Conservation (phyloP, 2,113 vertebrate species). For the Triplophysa dalaica region DNA sequence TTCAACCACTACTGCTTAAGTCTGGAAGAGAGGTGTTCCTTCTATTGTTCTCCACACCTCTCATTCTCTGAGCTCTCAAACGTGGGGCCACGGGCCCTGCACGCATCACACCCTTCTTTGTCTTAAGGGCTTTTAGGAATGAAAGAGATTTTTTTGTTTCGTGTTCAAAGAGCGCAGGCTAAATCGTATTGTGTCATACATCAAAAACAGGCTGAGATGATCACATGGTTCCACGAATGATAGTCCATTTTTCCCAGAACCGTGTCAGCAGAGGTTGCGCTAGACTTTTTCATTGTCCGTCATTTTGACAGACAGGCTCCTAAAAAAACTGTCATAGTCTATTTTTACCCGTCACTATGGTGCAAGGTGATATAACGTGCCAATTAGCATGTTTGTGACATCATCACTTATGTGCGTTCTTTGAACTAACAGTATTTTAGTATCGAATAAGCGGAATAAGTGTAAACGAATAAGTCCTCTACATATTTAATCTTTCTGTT, state of each 20-base stretch:
- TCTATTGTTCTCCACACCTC: constrained; percentile 9
- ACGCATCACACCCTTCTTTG: constrained; percentile 3
- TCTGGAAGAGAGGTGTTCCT: not conserved
- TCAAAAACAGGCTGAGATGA: not conserved
- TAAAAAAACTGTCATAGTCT: too few relatives aligned
- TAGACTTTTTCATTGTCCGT: too few relatives aligned
- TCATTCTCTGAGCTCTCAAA: constrained; percentile 19
- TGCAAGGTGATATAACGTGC: too few relatives aligned
- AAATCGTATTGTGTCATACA: not conserved
- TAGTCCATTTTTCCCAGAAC: not conserved
- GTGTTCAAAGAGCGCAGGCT: not conserved
- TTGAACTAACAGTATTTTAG: too few relatives aligned
- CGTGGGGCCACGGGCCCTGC: not conserved
- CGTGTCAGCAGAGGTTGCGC: too few relatives aligned
- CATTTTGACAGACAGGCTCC: too few relatives aligned
- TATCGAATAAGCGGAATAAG: too few relatives aligned
- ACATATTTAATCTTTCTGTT: too few relatives aligned
- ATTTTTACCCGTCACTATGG: too few relatives aligned
- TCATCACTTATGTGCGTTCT: too few relatives aligned
- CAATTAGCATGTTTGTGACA: too few relatives aligned
- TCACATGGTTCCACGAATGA: not conserved
- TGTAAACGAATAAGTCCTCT: too few relatives aligned
- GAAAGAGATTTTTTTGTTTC: constrained; percentile 19
- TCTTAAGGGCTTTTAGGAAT: constrained; percentile 26
- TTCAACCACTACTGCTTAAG: constrained; percentile 5